Conservation (phyloP, 2,113 vertebrate species). For the Grus americana region DNA sequence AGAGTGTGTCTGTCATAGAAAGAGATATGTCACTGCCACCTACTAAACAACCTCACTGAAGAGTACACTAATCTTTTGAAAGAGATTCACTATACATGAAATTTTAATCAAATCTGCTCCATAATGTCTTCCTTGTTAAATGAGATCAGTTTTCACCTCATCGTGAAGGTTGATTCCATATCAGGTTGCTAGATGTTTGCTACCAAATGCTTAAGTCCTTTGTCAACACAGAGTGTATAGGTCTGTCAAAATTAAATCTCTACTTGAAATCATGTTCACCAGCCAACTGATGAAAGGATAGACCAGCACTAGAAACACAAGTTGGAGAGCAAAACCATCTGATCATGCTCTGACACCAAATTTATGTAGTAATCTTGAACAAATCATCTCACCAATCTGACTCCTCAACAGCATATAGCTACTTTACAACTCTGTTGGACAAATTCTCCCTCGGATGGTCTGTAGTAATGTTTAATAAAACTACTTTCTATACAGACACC, state of each 20-base stretch:
- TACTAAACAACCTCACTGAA: conserved; percentile 10
- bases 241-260: background rate
- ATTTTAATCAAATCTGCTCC: conserved; percentile 24
- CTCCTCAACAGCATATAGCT: background rate
- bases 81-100: background rate
- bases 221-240: background rate
- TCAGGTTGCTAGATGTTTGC: background rate
- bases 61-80: conserved; percentile 11
- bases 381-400: background rate
- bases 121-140: conserved; percentile 1
- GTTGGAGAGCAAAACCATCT: background rate
- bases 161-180: background rate
- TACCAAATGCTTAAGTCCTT: background rate
- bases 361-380: background rate
- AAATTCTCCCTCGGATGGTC: background rate
- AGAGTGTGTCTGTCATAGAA: background rate
- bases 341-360: background rate
- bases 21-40: background rate
- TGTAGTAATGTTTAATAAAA: background rate
- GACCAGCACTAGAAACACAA: background rate
- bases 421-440: background rate
- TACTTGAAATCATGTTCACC: background rate
- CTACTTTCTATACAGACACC: background rate
- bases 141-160: background rate
- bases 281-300: background rate